A percentile compares a stretch with the other conserved stretches of the same genome.
These are phyloP conservation scores for Phaetusa simplex DNA, from an alignment of 2,113 vertebrate species.

Conservation along the genomic window DNA sequence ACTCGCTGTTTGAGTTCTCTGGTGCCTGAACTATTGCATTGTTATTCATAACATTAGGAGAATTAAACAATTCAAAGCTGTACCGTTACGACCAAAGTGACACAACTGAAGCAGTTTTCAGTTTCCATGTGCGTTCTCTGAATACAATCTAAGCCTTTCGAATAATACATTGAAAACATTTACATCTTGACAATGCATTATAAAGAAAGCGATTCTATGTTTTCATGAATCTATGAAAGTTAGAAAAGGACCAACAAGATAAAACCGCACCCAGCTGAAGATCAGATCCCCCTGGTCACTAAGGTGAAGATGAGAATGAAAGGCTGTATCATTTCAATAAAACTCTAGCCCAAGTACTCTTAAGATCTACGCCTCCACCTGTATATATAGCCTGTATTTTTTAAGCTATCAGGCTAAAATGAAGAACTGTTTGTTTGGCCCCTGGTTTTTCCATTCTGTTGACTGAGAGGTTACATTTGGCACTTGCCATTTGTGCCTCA, in stretches of 20 bases:
- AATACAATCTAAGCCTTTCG: neutral
- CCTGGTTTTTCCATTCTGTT: neutral
- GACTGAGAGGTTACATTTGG: neutral
- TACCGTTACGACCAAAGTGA: neutral
- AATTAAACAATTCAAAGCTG: conserved; percentile 20
- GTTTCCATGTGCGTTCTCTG: neutral
- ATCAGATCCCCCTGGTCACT: neutral
- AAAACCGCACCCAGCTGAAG: neutral
- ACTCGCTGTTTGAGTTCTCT: neutral
- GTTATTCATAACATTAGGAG: neutral
- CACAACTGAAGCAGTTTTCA: neutral
- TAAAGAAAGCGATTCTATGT: neutral
- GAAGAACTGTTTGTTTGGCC: neutral
- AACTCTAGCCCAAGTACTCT: neutral
- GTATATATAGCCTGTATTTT: neutral
- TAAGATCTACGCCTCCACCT: neutral
- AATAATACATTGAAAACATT: neutral
- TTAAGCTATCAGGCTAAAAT: neutral
- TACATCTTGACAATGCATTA: neutral
- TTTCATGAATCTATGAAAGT: neutral
- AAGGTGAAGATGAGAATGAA: neutral
- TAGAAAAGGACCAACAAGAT: neutral
- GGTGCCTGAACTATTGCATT: neutral
- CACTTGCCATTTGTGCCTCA: neutral
- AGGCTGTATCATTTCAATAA: neutral